phyloP scores from a whole-genome alignment of 2,797 vertebrate genomes.

The Cossypha niveicapilla region DNA sequence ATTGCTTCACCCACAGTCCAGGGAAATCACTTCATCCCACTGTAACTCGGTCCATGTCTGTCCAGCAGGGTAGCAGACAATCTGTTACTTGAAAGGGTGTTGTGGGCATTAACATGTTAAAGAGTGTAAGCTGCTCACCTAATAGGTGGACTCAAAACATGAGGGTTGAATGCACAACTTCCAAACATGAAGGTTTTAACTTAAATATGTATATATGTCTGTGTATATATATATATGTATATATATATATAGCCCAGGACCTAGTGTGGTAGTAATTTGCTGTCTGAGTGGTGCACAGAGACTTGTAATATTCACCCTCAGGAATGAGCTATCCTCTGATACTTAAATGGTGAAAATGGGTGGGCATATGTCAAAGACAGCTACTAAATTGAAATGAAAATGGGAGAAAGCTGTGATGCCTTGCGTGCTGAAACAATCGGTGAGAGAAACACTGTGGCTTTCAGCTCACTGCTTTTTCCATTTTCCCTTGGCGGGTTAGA shows the following conservation, averaged over 20 bases:
- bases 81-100: neutral
- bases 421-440: neutral
- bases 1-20: neutral
- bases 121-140: neutral
- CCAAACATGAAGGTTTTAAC: neutral
- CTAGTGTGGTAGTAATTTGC: neutral
- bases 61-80: neutral
- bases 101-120: neutral
- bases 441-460: neutral
- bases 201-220: neutral
- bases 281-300: neutral
- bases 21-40: neutral
- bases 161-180: neutral
- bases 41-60: neutral
- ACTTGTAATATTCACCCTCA: neutral
- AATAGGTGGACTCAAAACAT: neutral
- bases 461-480: conserved; percentile 20
- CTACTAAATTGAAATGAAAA: neutral
- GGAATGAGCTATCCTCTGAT: neutral
- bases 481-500: conserved; percentile 23
- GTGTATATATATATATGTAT: too few species aligned
- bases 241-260: neutral
- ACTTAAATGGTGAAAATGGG: neutral
- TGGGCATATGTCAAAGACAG: neutral
- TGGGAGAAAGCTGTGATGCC: neutral